phyloP scores from a whole-genome alignment of 2,888 invertebrate genomes.

The Gari tellinella region DNA sequence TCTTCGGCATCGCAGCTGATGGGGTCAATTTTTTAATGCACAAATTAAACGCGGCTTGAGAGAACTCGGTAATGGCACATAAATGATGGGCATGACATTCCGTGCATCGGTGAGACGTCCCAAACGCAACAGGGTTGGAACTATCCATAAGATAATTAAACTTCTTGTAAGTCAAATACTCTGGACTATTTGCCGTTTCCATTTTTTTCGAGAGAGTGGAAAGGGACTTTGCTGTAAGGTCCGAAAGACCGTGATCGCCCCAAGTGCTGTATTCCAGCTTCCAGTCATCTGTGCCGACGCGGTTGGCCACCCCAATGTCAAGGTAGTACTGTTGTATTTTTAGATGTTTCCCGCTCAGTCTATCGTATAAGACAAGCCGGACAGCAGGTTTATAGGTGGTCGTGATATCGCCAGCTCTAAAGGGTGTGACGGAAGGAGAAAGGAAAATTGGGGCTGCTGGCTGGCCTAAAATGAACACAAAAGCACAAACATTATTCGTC shows the following conservation, averaged over 20 bases:
- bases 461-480: conserved; percentile 84
- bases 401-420: conserved; percentile 86
- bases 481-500: too few relatives aligned
- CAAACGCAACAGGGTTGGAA: conserved; percentile 17
- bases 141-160: conserved; percentile 55
- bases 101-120: too few relatives aligned
- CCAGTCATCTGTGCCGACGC: conserved; percentile 90
- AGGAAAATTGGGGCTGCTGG: conserved; percentile 94
- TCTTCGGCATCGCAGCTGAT: too few relatives aligned
- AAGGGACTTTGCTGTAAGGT: conserved; percentile 91
- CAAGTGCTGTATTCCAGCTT: conserved; percentile 93
- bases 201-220: conserved; percentile 87
- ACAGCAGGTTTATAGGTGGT: conserved; percentile 92
- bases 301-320: conserved; percentile 89
- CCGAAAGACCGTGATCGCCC: conserved; percentile 90
- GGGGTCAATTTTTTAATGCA: too few relatives aligned
- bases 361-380: conserved; percentile 95
- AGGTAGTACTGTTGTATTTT: conserved; percentile 96
- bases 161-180: conserved; percentile 53
- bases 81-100: conserved; percentile 49
- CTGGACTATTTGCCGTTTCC: conserved; percentile 16
- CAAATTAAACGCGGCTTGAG: too few relatives aligned
- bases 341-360: conserved; percentile 88
- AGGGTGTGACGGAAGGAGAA: conserved; percentile 95
- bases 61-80: conserved; percentile 49